Conservation (phyloP, 2,888 invertebrate species). For the Pyralis farinalis region DNA sequence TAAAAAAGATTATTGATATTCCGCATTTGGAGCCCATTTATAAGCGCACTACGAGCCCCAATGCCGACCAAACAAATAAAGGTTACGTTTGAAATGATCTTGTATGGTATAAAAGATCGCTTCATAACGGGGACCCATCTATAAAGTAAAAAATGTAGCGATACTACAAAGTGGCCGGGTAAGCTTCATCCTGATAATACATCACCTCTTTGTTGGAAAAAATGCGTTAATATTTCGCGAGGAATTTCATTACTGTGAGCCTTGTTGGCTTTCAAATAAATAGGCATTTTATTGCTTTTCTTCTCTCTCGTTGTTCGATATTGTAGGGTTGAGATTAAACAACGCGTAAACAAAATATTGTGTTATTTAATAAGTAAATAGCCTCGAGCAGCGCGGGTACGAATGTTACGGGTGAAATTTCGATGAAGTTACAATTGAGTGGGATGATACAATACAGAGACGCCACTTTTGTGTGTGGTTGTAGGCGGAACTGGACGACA, state of each 20-base stretch:
- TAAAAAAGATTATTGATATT: not conserved
- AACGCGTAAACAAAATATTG: slow-evolving; percentile 28
- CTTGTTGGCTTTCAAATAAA: slow-evolving; percentile 74
- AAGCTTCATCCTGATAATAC: slow-evolving; percentile 49
- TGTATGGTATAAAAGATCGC: slow-evolving; percentile 15
- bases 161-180: slow-evolving; percentile 27
- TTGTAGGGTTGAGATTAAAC: slow-evolving; percentile 54
- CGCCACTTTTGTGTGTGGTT: too few relatives aligned
- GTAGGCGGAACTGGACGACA: too few relatives aligned
- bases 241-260: slow-evolving; percentile 74
- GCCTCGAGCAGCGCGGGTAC: slow-evolving; percentile 1
- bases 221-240: slow-evolving; percentile 72
- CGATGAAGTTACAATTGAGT: slow-evolving; percentile 8
- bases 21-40: not conserved
- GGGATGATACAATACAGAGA: slow-evolving; percentile 2
- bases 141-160: slow-evolving; percentile 25
- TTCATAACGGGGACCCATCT: slow-evolving; percentile 20
- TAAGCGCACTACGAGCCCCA: not conserved
- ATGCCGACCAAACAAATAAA: slow-evolving; percentile 7
- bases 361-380: slow-evolving; percentile 15
- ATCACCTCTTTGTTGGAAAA: slow-evolving; percentile 67
- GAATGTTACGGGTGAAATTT: slow-evolving; percentile 3
- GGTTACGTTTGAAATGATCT: slow-evolving; percentile 11
- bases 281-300: slow-evolving; percentile 74
- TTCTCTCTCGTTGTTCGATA: slow-evolving; percentile 54